Conservation (phyloP, 2,113 vertebrate species). For the Pogonocichla stellata region DNA sequence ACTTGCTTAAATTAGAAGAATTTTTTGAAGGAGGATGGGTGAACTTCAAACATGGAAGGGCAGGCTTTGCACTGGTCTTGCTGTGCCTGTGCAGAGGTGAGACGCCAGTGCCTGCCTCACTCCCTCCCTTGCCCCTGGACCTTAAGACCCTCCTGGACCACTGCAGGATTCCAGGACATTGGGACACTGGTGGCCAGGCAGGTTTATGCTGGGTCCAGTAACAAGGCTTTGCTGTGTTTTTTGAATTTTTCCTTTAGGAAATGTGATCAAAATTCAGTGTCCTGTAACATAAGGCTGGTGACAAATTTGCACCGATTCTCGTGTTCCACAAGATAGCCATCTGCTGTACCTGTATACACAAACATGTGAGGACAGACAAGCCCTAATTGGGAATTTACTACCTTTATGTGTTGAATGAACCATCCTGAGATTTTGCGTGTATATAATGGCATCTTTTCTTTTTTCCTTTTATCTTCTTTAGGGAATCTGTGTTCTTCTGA, state of each 20-base stretch:
- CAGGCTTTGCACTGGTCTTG: neutral
- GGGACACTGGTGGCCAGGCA: neutral
- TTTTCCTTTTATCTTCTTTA: neutral
- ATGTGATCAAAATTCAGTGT: fast-evolving
- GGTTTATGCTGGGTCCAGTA: fast-evolving
- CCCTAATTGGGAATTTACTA: neutral
- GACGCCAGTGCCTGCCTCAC: neutral
- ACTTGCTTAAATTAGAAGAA: neutral
- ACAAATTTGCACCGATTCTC: neutral
- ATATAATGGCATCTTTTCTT: neutral
- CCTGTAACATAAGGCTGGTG: neutral
- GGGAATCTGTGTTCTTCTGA: neutral
- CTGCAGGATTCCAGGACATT: neutral
- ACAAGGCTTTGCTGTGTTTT: neutral
- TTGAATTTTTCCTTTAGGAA: neutral
- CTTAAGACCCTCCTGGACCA: fast-evolving
- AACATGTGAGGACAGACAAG: neutral
- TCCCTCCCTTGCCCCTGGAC: neutral
- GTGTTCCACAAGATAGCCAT: neutral
- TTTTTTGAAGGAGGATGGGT: neutral
- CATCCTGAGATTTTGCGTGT: neutral
- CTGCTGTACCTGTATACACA: neutral
- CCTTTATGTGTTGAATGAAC: neutral
- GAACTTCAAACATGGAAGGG: neutral
- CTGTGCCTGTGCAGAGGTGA: neutral